A percentile compares a stretch with the other conserved stretches of the same genome.
Evolutionary conservation across 2,113 vertebrate species (phyloP).

Genomic region (Stomatorhinus ivindoensis): DNA sequence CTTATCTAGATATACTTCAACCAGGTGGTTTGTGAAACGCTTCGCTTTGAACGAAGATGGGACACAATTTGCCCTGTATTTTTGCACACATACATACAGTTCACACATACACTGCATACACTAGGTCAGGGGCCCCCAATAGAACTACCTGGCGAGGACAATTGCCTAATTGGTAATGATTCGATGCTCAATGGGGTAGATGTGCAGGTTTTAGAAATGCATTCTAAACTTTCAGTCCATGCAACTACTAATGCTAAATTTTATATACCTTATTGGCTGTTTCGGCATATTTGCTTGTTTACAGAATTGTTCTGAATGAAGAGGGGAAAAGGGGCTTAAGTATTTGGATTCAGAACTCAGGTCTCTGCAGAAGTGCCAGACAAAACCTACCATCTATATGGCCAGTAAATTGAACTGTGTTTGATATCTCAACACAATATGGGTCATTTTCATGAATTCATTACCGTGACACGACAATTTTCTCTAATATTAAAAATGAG

Average conservation of each 20-base stretch:
- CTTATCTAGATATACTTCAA: too few relatives aligned
- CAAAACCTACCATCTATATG: neutral
- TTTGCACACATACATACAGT: too few relatives aligned
- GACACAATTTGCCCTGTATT: too few relatives aligned
- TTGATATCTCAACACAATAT: neutral
- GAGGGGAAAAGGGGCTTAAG: neutral
- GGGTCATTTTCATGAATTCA: neutral
- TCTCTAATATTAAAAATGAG: neutral
- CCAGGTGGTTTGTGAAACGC: too few relatives aligned
- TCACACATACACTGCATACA: too few relatives aligned
- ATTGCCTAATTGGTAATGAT: too few relatives aligned
- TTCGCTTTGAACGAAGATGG: too few relatives aligned
- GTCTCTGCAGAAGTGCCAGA: neutral
- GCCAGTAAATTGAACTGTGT: neutral
- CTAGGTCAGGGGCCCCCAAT: too few relatives aligned
- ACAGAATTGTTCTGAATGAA: neutral
- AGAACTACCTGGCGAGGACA: too few relatives aligned
- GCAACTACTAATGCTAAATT: neutral
- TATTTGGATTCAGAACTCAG: neutral
- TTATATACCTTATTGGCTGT: neutral
- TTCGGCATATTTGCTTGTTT: neutral
- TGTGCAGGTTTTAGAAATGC: neutral
- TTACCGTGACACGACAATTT: neutral
- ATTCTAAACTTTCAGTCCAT: neutral
- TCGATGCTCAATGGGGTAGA: too few relatives aligned